Percentiles rank a stretch among this genome's conserved stretches.
These are phyloP conservation scores for Aphidius gifuensis DNA, from an alignment of 1,140 invertebrate species.

Conservation along the genomic window DNA sequence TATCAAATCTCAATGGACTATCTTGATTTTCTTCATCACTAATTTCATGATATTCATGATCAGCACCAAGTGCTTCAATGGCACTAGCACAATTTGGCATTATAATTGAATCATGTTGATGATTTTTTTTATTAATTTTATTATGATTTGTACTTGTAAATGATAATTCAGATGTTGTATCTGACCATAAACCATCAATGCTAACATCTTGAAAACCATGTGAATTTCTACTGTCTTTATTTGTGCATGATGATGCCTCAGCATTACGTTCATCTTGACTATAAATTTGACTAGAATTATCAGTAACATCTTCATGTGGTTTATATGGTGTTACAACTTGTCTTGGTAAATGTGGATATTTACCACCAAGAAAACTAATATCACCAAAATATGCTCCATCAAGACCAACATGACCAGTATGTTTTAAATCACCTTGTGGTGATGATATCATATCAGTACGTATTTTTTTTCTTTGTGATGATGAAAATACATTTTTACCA, in stretches of 20 bases:
- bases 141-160: constrained; percentile 25
- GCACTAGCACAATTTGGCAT: constrained; percentile 38
- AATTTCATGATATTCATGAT: constrained; percentile 88
- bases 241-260: neutral
- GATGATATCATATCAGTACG: constrained; percentile 92
- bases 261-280: constrained; percentile 33
- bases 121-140: constrained; percentile 33
- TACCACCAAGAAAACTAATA: constrained; percentile 78
- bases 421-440: constrained; percentile 94
- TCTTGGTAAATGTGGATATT: constrained; percentile 76
- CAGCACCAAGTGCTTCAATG: constrained; percentile 39
- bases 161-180: constrained; percentile 44
- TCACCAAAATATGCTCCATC: constrained; percentile 97
- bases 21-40: constrained; percentile 77
- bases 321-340: constrained; percentile 87
- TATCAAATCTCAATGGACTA: constrained; percentile 50
- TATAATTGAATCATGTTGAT: constrained; percentile 34
- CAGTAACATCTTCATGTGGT: constrained; percentile 70
- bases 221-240: neutral
- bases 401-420: constrained; percentile 92
- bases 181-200: constrained; percentile 48
- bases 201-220: constrained; percentile 15
- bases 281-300: constrained; percentile 50
- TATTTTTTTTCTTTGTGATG: constrained; percentile 67
- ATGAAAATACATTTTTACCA: constrained; percentile 60